Base-by-base conservation (phyloP, 2,113 vertebrate species). In the Cygnus atratus region DNA sequence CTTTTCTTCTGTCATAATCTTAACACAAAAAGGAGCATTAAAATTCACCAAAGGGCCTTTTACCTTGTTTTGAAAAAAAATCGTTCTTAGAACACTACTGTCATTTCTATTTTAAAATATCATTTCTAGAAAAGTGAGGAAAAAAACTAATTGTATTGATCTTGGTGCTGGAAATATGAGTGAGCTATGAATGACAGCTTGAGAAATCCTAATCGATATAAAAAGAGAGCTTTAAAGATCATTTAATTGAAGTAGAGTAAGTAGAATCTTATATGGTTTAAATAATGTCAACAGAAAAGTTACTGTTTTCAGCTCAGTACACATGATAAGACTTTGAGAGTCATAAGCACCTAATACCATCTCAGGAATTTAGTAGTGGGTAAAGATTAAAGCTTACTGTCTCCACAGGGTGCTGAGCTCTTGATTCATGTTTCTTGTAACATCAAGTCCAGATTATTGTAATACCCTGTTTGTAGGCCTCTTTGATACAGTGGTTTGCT, bases 341-440 rank as follows among this genome's bases (percentile, higher is more conserved):
- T 65, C 5, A 22, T 92, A 96, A 97, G 96, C 24, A 94, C 80
- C 93, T 97, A 97, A 97, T 94, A 92, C 93, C 95, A 93, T 96
- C 91, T 93, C 96, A 94, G 92, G 95, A 96, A 97, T 97, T 97
- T 94, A 96, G 85, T 74, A 88, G 83, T 81, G 87, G 73, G 92
- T 96, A 92, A 96, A 96, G 96, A 97, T 97, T 97, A 97, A 97
- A 96, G 97, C 96, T 97, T 96, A 94, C 96, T 96, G 93, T 97
- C 96, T 97, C 96, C 96, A 95, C 95, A 93, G 93, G 94, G 93
- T 95, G 78, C 89, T 95, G 94, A 97, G 95, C 96, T 97, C 92
- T 81, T 94, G 95, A 96, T 97, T 97, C 96, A 95, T 88, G 92
- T 82, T 91, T 95, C 94, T 95, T 85, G 78, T 68, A 92, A 87